These are phyloP conservation scores for Calcarius lapponicus DNA, from an alignment of 2,797 vertebrate species.

Conservation along the genomic window DNA sequence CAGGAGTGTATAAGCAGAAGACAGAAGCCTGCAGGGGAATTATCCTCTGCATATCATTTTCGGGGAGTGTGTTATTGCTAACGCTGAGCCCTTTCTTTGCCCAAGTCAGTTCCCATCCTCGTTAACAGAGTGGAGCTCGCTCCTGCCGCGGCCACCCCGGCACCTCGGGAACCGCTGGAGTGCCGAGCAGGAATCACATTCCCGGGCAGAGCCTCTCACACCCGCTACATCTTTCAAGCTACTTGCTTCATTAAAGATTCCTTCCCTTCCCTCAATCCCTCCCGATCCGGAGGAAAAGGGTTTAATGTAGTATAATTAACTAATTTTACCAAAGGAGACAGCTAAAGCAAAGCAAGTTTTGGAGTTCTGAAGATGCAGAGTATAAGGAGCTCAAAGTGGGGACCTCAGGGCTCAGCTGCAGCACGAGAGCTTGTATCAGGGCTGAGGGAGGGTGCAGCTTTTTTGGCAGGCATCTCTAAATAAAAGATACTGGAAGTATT, in stretches of 20 bases:
- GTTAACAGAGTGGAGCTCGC: slow-evolving; percentile 59
- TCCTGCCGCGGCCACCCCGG: not conserved
- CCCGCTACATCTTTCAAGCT: not conserved
- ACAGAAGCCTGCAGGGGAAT: slow-evolving; percentile 64
- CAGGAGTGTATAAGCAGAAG: slow-evolving; percentile 44
- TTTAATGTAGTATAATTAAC: not conserved
- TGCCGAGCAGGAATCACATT: not conserved
- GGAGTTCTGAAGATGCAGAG: not conserved
- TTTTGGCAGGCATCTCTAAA: not conserved
- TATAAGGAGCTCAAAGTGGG: not conserved
- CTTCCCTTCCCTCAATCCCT: not conserved
- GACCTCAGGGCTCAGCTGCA: not conserved
- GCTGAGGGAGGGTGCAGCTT: accelerated
- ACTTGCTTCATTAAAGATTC: not conserved
- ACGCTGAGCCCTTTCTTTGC: not conserved
- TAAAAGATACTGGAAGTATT: not conserved
- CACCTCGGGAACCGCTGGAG: not conserved
- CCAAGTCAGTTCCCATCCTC: slow-evolving; percentile 69
- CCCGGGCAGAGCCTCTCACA: not conserved
- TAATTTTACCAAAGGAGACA: not conserved
- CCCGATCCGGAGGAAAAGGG: not conserved
- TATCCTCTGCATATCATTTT: slow-evolving; percentile 61
- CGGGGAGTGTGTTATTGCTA: not conserved
- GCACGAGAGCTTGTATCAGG: accelerated
- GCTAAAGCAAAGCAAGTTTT: not conserved